phyloP scores from a whole-genome alignment of 2,888 invertebrate species.

The Napeogenes inachia region DNA sequence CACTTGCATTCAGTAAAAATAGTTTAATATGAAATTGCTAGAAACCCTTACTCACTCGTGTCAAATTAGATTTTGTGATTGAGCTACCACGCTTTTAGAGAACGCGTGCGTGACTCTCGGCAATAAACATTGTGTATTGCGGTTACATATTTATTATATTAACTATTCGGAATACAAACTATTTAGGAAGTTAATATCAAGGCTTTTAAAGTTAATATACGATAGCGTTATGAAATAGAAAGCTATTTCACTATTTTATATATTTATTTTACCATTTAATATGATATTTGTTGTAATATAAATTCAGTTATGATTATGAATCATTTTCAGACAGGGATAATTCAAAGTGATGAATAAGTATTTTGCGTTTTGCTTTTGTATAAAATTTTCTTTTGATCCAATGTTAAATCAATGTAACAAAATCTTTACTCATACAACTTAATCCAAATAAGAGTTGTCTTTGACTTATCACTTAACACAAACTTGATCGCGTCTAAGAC shows the following conservation, averaged over 20 bases:
- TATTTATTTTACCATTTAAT: no score
- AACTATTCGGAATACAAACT: conserved; percentile 13
- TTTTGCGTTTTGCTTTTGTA: no score
- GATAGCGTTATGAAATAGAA: conserved; percentile 22
- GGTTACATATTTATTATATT: conserved; percentile 21
- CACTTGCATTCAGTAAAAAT: conserved; percentile 8
- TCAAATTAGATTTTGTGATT: conserved; percentile 31
- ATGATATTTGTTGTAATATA: no score
- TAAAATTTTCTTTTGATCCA: no score
- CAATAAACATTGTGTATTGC: conserved; percentile 22
- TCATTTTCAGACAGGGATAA: no score
- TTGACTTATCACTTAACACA: no score
- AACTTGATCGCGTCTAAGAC: no score
- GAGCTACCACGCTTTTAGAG: conserved; percentile 29
- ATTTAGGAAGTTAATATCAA: conserved; percentile 12
- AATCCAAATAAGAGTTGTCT: no score
- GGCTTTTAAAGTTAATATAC: conserved; percentile 1
- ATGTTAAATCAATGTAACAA: no score
- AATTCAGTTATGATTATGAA: no score
- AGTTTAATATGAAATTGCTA: conserved; percentile 22
- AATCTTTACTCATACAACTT: no score
- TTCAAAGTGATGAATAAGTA: no score
- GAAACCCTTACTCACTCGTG: conserved; percentile 26
- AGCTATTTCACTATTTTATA: background rate
- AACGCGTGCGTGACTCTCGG: conserved; percentile 24